Evolutionary conservation across 2,888 invertebrate species (phyloP).

Genomic region (Platyscelio sp.): DNA sequence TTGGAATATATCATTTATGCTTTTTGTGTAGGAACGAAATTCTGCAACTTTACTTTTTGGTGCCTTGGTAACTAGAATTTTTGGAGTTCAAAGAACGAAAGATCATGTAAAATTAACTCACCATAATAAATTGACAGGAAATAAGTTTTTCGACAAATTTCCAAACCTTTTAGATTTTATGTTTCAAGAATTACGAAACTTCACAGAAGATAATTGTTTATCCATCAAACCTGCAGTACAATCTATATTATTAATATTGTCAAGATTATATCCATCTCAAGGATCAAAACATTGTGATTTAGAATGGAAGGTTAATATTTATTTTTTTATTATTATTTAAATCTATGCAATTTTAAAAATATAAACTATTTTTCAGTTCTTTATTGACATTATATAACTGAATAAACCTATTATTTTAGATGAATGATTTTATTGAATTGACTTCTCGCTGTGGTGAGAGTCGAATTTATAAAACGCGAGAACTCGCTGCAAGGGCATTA

Average conservation of each 20-base stretch:
- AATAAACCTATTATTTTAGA: slow-evolving; percentile 83
- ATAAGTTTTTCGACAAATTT: slow-evolving; percentile 92
- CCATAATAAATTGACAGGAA: slow-evolving; percentile 91
- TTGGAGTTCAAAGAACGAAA: slow-evolving; percentile 92
- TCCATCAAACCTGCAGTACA: slow-evolving; percentile 89
- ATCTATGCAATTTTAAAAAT: too few relatives aligned
- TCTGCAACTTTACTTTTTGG: slow-evolving; percentile 94
- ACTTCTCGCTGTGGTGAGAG: slow-evolving; percentile 89
- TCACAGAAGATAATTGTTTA: slow-evolving; percentile 81
- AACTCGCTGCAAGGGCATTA: slow-evolving; percentile 91
- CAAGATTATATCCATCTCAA: slow-evolving; percentile 91
- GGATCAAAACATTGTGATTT: slow-evolving; percentile 89
- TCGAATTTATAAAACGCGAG: slow-evolving; percentile 89
- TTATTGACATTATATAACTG: too few relatives aligned
- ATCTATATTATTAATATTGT: slow-evolving; percentile 92
- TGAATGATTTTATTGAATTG: slow-evolving; percentile 89
- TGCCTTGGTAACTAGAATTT: slow-evolving; percentile 93
- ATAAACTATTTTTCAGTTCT: too few relatives aligned
- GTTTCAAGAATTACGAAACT: slow-evolving; percentile 85
- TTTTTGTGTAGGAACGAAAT: slow-evolving; percentile 90
- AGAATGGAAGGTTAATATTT: slow-evolving; percentile 87
- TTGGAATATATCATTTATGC: too few relatives aligned
- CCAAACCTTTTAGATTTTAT: slow-evolving; percentile 88
- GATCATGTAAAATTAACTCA: slow-evolving; percentile 87
- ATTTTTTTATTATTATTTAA: too few relatives aligned